These are phyloP conservation scores for Megastigmus dorsalis DNA, from an alignment of 2,888 invertebrate species.

Conservation along the genomic window DNA sequence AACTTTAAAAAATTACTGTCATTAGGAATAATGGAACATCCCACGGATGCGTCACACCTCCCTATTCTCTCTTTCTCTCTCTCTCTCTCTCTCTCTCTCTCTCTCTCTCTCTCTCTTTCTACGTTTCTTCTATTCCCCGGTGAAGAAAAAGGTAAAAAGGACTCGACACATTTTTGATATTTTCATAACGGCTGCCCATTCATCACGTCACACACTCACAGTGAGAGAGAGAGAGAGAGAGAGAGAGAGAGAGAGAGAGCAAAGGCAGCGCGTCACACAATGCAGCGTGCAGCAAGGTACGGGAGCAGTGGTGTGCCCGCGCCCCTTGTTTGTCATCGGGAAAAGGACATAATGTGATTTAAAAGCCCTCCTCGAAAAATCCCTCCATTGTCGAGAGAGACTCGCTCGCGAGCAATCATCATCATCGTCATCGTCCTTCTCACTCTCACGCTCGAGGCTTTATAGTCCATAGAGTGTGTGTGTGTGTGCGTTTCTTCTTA, in stretches of 20 bases:
- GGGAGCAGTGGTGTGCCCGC: background rate
- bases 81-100: background rate
- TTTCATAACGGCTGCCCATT: conserved; percentile 31
- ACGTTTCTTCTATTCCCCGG: too few relatives aligned
- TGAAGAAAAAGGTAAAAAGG: background rate
- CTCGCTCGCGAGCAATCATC: background rate
- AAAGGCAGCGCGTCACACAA: too few relatives aligned
- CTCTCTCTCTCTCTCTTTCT: background rate
- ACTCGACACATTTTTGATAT: conserved; percentile 23
- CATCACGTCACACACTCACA: too few relatives aligned
- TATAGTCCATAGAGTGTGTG: background rate
- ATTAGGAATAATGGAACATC: too few relatives aligned
- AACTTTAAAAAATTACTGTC: too few relatives aligned
- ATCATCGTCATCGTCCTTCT: too few relatives aligned
- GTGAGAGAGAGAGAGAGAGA: too few relatives aligned
- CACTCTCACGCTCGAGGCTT: background rate
- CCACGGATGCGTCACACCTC: too few relatives aligned
- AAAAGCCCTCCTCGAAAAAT: conserved; percentile 30
- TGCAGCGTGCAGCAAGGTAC: too few relatives aligned
- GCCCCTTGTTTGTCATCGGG: conserved; percentile 31
- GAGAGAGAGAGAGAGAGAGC: too few relatives aligned
- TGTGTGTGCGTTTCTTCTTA: background rate
- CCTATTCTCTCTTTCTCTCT: background rate
- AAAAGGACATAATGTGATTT: conserved; percentile 39
- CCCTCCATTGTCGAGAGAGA: background rate